Evolutionary conservation across 2,797 vertebrate genomes (phyloP).

Genomic region (Kryptolebias ocellatus): DNA sequence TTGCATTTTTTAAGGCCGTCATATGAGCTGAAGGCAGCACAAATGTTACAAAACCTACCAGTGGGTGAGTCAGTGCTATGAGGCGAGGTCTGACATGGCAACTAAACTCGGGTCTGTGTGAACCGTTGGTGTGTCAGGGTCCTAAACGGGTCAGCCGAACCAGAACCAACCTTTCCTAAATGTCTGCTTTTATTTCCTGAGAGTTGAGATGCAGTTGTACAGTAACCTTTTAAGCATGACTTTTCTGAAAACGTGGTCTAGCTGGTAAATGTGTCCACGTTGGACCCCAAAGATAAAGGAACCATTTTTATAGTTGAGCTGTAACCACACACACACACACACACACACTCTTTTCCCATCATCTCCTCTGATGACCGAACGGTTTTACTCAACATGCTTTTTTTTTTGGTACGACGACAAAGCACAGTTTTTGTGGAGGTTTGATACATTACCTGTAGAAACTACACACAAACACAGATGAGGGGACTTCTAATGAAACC

Average conservation of each 20-base stretch:
- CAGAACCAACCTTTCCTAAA: not conserved
- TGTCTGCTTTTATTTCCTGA: not conserved
- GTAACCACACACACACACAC: no score
- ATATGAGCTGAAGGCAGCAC: not conserved
- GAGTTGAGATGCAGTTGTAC: not conserved
- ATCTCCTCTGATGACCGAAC: not conserved
- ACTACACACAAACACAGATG: not conserved
- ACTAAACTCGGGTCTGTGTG: not conserved
- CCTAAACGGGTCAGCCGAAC: not conserved
- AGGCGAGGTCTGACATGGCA: not conserved
- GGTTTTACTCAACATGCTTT: constrained; percentile 1
- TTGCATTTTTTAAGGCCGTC: not conserved
- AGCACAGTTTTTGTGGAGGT: constrained; percentile 30
- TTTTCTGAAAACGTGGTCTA: not conserved
- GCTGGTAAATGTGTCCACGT: not conserved
- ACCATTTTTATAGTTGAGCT: no score
- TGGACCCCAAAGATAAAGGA: not conserved
- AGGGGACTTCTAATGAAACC: constrained; percentile 15
- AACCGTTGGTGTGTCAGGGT: not conserved
- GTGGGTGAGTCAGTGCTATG: not conserved
- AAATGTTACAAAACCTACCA: not conserved
- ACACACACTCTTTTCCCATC: no score
- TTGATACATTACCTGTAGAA: not conserved
- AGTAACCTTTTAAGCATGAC: not conserved
- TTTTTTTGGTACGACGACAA: constrained; percentile 10